These are phyloP conservation scores for Eristalis pertinax DNA, from an alignment of 2,888 invertebrate genomes.

Conservation along the genomic window DNA sequence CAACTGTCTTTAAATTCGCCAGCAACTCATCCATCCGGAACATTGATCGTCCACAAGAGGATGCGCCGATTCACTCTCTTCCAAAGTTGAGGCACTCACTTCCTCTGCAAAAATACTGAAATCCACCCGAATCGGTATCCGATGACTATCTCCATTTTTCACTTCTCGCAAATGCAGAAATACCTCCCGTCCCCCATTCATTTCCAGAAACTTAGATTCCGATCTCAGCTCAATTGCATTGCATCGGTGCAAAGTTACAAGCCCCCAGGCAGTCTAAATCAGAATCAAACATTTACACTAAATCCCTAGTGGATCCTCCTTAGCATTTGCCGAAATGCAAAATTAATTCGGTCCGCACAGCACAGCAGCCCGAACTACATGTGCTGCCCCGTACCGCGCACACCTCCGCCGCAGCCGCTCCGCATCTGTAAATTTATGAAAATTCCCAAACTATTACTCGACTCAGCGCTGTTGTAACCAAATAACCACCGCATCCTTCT, in stretches of 20 bases:
- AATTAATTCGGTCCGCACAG: neutral
- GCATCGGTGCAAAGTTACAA: neutral
- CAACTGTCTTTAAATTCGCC: neutral
- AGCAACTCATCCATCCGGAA: neutral
- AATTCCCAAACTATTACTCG: constrained; percentile 47
- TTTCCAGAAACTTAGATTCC: neutral
- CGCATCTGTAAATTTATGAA: constrained; percentile 17
- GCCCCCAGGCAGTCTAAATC: neutral
- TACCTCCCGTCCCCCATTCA: neutral
- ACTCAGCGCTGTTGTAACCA: constrained; percentile 9
- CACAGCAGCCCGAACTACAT: neutral
- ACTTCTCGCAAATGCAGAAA: neutral
- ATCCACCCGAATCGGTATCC: neutral
- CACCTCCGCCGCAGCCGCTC: neutral
- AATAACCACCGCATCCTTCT: constrained; percentile 42
- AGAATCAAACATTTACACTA: neutral
- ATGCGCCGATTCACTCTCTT: neutral
- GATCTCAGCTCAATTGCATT: neutral
- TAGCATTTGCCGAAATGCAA: neutral
- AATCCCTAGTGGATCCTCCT: neutral
- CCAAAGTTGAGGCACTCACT: neutral
- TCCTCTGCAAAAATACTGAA: neutral
- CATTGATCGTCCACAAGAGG: neutral
- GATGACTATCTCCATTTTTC: neutral
- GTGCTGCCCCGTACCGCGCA: neutral